These are phyloP conservation scores for Magallana nippona DNA, from an alignment of 2,888 invertebrate genomes.

Conservation along the genomic window DNA sequence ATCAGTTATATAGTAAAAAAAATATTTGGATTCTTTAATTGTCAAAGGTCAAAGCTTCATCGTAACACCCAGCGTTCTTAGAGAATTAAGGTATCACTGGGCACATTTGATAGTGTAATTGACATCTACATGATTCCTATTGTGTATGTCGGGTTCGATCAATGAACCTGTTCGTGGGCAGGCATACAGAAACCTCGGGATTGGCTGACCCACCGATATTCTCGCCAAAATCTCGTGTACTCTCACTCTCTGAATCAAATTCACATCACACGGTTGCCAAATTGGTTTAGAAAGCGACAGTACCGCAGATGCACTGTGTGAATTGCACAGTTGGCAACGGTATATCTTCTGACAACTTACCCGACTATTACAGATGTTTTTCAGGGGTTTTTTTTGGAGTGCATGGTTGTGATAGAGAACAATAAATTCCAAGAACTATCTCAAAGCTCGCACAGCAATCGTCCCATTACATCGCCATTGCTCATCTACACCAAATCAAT, in stretches of 20 bases:
- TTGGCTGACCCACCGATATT: not conserved
- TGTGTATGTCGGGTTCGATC: not conserved
- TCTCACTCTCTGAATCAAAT: not conserved
- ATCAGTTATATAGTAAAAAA: too few relatives aligned
- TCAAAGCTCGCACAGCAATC: not conserved
- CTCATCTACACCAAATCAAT: constrained; percentile 24
- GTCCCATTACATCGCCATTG: constrained; percentile 22
- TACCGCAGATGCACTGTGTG: constrained; percentile 28
- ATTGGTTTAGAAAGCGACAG: constrained; percentile 26
- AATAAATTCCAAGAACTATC: constrained; percentile 22
- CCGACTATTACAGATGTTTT: not conserved
- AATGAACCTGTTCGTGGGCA: not conserved
- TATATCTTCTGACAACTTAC: constrained; percentile 5
- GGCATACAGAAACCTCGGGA: not conserved
- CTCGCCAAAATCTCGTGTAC: not conserved
- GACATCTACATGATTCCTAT: too few relatives aligned
- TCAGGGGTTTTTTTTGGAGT: not conserved
- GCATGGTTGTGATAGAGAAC: constrained; percentile 27
- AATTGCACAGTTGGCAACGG: constrained; percentile 28
- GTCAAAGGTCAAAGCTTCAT: too few relatives aligned
- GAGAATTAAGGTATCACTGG: too few relatives aligned
- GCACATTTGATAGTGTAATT: too few relatives aligned
- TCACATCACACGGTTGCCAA: constrained; percentile 1
- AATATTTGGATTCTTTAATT: too few relatives aligned
- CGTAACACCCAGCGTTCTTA: too few relatives aligned